Evolutionary conservation across 2,888 invertebrate genomes (phyloP).

Genomic region (Campoletis raptor): DNA sequence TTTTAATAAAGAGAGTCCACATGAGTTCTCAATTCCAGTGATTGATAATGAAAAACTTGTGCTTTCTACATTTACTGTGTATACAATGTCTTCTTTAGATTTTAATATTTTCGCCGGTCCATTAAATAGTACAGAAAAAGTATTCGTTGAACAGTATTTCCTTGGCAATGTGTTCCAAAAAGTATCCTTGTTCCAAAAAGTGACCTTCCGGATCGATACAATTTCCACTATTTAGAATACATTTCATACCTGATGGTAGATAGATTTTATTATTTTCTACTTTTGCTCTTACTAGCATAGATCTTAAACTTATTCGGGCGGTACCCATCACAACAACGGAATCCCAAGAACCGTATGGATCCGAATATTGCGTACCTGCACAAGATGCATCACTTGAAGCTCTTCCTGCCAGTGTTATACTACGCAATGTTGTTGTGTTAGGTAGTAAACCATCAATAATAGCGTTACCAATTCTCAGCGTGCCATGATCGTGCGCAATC

Average conservation of each 20-base stretch:
- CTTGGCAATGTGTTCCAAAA: too few species aligned
- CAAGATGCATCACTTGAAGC: too few species aligned
- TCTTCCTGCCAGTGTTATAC: conserved; percentile 14
- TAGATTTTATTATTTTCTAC: not conserved
- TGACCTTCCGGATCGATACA: conserved; percentile 12
- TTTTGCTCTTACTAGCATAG: not conserved
- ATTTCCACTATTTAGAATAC: not conserved
- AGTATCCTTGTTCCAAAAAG: not conserved
- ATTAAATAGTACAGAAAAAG: too few species aligned
- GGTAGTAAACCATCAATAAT: not conserved
- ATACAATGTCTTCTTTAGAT: too few species aligned
- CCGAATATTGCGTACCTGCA: conserved; percentile 12
- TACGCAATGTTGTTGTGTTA: conserved; percentile 12
- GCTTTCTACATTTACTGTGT: too few species aligned
- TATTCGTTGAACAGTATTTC: too few species aligned
- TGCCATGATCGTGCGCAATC: conserved; percentile 3
- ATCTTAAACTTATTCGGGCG: not conserved
- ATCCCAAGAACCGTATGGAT: conserved; percentile 13
- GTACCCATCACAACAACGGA: conserved; percentile 1
- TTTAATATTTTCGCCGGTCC: too few species aligned
- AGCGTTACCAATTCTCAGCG: conserved; percentile 1
- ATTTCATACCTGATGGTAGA: conserved; percentile 9
- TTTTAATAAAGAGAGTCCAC: too few species aligned
- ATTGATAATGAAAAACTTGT: too few species aligned
- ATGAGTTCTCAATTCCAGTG: too few species aligned